Evolutionary conservation across 2,797 vertebrate species (phyloP).

Genomic region (Carapus acus): DNA sequence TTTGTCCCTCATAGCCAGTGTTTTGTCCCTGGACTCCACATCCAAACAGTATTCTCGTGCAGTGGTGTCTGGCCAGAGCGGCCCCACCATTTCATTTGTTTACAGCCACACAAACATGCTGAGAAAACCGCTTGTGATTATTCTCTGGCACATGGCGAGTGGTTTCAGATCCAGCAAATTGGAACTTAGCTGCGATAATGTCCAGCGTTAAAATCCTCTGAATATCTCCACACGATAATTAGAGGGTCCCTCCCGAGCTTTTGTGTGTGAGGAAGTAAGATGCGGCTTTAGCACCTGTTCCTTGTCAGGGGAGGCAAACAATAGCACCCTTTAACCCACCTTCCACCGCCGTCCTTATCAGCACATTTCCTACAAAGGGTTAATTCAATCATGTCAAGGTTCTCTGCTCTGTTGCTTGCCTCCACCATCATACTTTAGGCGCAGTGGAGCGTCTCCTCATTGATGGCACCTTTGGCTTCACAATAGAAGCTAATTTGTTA

Average conservation of each 20-base stretch:
- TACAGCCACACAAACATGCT: no score
- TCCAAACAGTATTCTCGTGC: no score
- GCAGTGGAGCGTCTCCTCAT: slow-evolving; percentile 94
- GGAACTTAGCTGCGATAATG: no score
- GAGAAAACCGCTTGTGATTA: no score
- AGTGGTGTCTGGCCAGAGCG: no score
- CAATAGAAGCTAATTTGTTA: slow-evolving; percentile 99
- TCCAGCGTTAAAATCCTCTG: not conserved
- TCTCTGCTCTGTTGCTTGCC: slow-evolving; percentile 87
- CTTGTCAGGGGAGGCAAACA: slow-evolving; percentile 49
- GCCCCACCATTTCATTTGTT: no score
- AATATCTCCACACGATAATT: slow-evolving; percentile 17
- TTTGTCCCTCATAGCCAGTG: no score
- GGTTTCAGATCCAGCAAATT: no score
- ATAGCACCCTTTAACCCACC: slow-evolving; percentile 55
- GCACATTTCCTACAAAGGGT: slow-evolving; percentile 78
- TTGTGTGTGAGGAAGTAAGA: slow-evolving; percentile 33
- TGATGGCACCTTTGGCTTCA: slow-evolving; percentile 99
- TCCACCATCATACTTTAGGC: slow-evolving; percentile 97
- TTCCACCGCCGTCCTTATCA: slow-evolving; percentile 63
- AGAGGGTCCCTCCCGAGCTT: slow-evolving; percentile 10
- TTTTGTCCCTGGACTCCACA: no score
- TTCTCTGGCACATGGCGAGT: no score
- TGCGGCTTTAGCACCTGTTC: slow-evolving; percentile 53
- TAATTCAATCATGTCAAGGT: slow-evolving; percentile 94